These are phyloP conservation scores for Cuculus canorus DNA, from an alignment of 2,797 vertebrate genomes.

Conservation along the genomic window DNA sequence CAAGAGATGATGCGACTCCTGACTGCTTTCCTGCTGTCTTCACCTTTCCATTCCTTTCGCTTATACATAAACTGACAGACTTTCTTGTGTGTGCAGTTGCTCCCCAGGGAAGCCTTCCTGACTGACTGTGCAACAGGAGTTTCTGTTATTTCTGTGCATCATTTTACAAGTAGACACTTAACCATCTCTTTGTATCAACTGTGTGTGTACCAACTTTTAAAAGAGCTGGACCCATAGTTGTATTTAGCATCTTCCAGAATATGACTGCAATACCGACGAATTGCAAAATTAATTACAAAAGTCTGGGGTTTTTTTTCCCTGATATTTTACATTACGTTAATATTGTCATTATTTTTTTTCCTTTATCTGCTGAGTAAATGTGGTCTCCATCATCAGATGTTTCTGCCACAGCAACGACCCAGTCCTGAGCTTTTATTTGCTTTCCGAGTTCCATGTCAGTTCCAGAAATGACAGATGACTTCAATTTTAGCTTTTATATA, in stretches of 20 bases:
- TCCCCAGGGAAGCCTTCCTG: neutral
- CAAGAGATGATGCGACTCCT: neutral
- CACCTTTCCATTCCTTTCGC: neutral
- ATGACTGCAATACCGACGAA: neutral
- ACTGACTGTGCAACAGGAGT: neutral
- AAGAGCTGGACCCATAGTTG: neutral
- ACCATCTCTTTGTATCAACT: neutral
- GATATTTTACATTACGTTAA: neutral
- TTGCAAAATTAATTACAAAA: neutral
- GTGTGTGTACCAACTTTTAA: neutral
- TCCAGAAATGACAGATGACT: neutral
- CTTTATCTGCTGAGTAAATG: neutral
- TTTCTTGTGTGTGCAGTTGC: neutral
- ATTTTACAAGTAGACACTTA: neutral
- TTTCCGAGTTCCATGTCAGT: neutral
- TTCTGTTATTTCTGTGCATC: neutral
- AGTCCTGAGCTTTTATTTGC: neutral
- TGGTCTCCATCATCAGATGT: neutral
- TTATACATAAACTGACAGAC: neutral
- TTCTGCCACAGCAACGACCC: neutral
- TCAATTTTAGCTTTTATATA: neutral
- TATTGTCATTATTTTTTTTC: neutral
- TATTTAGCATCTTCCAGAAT: neutral
- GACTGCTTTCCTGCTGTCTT: neutral
- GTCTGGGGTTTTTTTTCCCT: too few relatives aligned